Evolutionary conservation across 1,140 invertebrate genomes (phyloP).

Genomic region (Ceratitis capitata): DNA sequence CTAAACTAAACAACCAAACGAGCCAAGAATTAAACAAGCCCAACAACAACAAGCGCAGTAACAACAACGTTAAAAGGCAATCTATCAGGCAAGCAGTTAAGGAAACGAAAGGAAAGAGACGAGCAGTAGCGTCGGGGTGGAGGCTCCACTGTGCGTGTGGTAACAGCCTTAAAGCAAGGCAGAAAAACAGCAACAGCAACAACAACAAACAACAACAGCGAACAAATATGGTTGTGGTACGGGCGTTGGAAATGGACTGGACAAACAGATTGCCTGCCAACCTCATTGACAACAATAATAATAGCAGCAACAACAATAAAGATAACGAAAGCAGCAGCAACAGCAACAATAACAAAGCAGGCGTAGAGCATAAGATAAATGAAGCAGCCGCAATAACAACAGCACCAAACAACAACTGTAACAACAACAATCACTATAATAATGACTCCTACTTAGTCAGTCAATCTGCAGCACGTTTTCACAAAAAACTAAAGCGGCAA

Average conservation of each 20-base stretch:
- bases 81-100: conserved; percentile 16
- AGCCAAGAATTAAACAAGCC: conserved; percentile 16
- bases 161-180: conserved; percentile 32
- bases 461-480: conserved; percentile 34
- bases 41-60: not conserved
- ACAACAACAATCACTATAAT: conserved; percentile 30
- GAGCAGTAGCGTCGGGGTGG: not conserved
- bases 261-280: conserved; percentile 24
- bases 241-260: not conserved
- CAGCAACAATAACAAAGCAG: not conserved
- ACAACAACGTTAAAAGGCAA: not conserved
- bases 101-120: not conserved
- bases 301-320: not conserved
- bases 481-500: not conserved
- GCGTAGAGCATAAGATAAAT: not conserved
- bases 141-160: not conserved
- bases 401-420: not conserved
- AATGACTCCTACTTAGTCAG: conserved; percentile 37
- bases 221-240: not conserved
- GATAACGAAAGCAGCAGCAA: too few species aligned
- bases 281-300: conserved; percentile 28
- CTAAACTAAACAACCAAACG: conserved; percentile 30
- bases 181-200: not conserved
- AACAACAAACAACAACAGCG: not conserved
- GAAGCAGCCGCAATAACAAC: not conserved